Evolutionary conservation across 2,888 invertebrate genomes (phyloP), one percentile per base, ranked within the genome.

Genomic region (Herminia tarsipennalis): DNA sequence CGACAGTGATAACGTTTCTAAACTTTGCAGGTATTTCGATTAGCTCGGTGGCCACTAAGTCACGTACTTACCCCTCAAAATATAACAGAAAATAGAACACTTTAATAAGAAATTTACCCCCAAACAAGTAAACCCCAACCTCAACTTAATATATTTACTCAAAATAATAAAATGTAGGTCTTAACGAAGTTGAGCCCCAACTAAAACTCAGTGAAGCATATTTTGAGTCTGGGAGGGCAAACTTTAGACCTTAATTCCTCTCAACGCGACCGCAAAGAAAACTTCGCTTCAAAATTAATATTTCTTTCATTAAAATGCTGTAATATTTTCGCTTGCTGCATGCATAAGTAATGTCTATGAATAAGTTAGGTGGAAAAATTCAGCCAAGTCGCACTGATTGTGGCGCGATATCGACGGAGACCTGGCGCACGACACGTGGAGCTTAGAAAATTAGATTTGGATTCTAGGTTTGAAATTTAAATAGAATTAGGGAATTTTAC

Each of bases 281-380:
- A 90, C 91, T 91, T 88, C 57, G 83, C 88, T 84, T 81, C 77
- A 81, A 90, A 92, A 90, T 91, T 92, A 92, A 91, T 91, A 92
- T 92, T 92, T 92, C 92, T 92, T 92, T 92, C 92, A 92, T 92
- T 92, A 92, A 92, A 91, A 91, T 84, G 88, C 90, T 92, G 92
- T 92, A 92, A 92, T 92, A 90, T 92, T 92, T 92, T 86, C 87
- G 78, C 68, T 84, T 86, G 91, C 92, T 92, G 92, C 89, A 92
- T 92, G 92, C 92, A 92, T 92, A 92, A 92, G 90, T 92, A 92
- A 92, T 92, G 76, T 76, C 80, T 63, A 84, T 91, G 92, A 92
- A 92, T 92, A 90, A 86, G 84, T 79, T 76, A 81, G 81, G 81
- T 78, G 86, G 85, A 88, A 88, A 90, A 90, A 83, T 83, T 70